Conservation (phyloP, 1,140 invertebrate species). For the Palaemon carinicauda region DNA sequence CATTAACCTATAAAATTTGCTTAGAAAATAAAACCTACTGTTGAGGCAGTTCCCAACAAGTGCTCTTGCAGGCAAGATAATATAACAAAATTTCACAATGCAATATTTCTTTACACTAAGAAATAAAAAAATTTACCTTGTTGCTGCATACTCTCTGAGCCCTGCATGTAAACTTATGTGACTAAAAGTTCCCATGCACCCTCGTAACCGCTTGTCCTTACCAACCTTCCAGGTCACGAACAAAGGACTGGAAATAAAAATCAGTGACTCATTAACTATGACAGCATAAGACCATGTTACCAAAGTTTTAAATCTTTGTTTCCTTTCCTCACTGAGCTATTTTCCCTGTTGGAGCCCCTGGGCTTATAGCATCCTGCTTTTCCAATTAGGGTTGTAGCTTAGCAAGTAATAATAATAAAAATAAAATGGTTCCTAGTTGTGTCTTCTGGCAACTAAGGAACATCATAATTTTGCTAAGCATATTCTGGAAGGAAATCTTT, state of each 20-base stretch:
- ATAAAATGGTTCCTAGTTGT: too few relatives aligned
- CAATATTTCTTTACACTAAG: not conserved
- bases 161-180: conserved; percentile 93
- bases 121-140: conserved; percentile 70
- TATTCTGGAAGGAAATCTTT: too few relatives aligned
- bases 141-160: conserved; percentile 94
- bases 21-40: not conserved
- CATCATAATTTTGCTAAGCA: too few relatives aligned
- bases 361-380: too few relatives aligned
- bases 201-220: conserved; percentile 86
- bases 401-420: too few relatives aligned
- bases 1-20: not conserved
- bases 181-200: conserved; percentile 96
- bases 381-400: too few relatives aligned
- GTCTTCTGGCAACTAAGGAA: too few relatives aligned
- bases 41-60: not conserved
- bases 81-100: not conserved
- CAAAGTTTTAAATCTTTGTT: not conserved
- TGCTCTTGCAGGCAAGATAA: not conserved
- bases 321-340: too few relatives aligned
- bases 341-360: too few relatives aligned
- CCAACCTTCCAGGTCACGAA: conserved; percentile 99
- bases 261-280: not conserved
- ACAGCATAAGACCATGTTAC: not conserved
- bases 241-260: conserved; percentile 82